phyloP scores from a whole-genome alignment of 2,888 invertebrate genomes.

The Furcula furcula region DNA sequence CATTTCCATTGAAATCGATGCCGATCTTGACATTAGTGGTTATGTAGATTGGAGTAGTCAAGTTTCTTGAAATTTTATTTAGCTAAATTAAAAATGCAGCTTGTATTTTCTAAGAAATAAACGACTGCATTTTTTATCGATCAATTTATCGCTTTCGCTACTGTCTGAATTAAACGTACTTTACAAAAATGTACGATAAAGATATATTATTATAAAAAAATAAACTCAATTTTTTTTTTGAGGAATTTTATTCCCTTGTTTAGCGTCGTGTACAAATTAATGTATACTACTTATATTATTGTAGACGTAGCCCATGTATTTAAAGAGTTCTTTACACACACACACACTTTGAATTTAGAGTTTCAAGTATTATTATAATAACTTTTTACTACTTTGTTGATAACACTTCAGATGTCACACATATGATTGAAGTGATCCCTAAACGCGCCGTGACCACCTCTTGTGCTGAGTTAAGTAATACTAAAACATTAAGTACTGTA shows the following conservation, averaged over 20 bases:
- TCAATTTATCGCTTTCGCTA: background rate
- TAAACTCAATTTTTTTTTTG: too few relatives aligned
- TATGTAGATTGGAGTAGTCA: conserved; percentile 19
- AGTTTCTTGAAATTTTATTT: conserved; percentile 15
- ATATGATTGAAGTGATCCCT: background rate
- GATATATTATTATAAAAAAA: too few relatives aligned
- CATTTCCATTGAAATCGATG: conserved; percentile 25
- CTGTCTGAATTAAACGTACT: background rate
- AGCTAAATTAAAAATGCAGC: conserved; percentile 4
- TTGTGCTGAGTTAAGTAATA: conserved; percentile 22
- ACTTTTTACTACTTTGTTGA: too few relatives aligned
- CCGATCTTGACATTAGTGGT: conserved; percentile 20
- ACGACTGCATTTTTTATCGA: background rate
- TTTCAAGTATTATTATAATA: too few relatives aligned
- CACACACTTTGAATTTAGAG: too few relatives aligned
- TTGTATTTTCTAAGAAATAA: background rate
- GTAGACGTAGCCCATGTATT: too few relatives aligned
- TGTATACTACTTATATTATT: too few relatives aligned
- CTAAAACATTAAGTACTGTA: conserved; percentile 29
- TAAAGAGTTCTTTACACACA: too few relatives aligned
- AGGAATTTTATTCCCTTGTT: too few relatives aligned
- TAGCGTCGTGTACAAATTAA: too few relatives aligned
- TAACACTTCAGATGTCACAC: too few relatives aligned
- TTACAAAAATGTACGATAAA: too few relatives aligned
- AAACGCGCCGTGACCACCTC: conserved; percentile 19